A percentile compares a stretch with the other conserved stretches of the same genome.
Evolutionary conservation across 92 coral and sea anemone species (phyloP).

Genomic region (Porites evermanni): DNA sequence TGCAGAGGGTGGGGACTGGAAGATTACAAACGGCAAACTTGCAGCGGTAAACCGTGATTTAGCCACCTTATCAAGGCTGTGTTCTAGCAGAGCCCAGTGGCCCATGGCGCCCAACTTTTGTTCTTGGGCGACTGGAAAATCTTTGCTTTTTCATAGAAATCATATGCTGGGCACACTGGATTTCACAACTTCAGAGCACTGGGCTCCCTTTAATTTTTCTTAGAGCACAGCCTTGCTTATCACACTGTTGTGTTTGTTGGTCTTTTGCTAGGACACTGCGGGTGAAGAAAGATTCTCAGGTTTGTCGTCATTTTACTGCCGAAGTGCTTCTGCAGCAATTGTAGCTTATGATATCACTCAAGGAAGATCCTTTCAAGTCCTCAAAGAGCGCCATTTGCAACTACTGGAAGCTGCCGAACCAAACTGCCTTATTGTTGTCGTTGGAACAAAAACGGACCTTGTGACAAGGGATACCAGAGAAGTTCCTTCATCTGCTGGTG

Average conservation of each 20-base stretch:
- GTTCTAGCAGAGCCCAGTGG: too few relatives aligned
- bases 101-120: too few relatives aligned
- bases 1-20: too few relatives aligned
- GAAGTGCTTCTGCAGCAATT: constrained; percentile 99
- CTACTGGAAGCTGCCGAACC: constrained; percentile 90
- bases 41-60: too few relatives aligned
- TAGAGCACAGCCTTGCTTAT: neutral
- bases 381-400: constrained; percentile 86
- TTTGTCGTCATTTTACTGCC: constrained; percentile 94
- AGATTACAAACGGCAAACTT: too few relatives aligned
- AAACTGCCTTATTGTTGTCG: constrained; percentile 87
- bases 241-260: neutral
- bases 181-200: too few relatives aligned
- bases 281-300: constrained; percentile 97
- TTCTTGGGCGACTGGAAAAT: too few relatives aligned
- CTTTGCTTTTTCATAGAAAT: too few relatives aligned
- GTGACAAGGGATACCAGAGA: constrained; percentile 67
- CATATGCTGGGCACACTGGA: too few relatives aligned
- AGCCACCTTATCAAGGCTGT: too few relatives aligned
- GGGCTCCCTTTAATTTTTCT: too few relatives aligned
- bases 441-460: constrained; percentile 88
- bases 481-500: constrained; percentile 69
- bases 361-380: constrained; percentile 64
- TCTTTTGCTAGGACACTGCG: constrained; percentile 86
- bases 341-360: constrained; percentile 89